These are phyloP conservation scores for Pantala flavescens DNA, from an alignment of 1,140 invertebrate genomes.

Conservation along the genomic window DNA sequence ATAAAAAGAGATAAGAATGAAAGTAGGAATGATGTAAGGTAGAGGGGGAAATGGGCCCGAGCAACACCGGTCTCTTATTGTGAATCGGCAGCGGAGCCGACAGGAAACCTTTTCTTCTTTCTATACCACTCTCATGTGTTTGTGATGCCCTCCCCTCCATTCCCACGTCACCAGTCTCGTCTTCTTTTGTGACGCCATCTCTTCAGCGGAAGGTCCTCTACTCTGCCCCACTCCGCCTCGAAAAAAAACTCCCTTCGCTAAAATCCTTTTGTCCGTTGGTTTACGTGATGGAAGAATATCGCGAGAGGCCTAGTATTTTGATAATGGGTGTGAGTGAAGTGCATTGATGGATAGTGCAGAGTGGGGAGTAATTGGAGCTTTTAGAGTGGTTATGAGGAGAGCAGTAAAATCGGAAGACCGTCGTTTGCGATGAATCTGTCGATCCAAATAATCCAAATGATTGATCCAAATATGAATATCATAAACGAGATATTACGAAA, in stretches of 20 bases:
- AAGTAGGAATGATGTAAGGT: neutral
- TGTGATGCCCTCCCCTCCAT: neutral
- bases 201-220: neutral
- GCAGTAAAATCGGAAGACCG: neutral
- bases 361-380: neutral
- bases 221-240: neutral
- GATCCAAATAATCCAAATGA: no score
- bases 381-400: neutral
- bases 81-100: neutral
- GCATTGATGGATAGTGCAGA: neutral
- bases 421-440: no score
- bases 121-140: neutral
- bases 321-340: slow-evolving; percentile 1
- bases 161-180: neutral
- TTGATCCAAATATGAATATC: no score
- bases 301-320: neutral
- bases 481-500: no score
- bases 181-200: neutral
- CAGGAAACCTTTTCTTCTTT: slow-evolving; percentile 6
- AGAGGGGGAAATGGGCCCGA: neutral
- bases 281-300: neutral
- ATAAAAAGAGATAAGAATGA: neutral
- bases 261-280: neutral
- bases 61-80: neutral
- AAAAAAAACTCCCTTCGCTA: neutral